Conservation (phyloP, 2,888 invertebrate species). For the Rhingia rostrata region DNA sequence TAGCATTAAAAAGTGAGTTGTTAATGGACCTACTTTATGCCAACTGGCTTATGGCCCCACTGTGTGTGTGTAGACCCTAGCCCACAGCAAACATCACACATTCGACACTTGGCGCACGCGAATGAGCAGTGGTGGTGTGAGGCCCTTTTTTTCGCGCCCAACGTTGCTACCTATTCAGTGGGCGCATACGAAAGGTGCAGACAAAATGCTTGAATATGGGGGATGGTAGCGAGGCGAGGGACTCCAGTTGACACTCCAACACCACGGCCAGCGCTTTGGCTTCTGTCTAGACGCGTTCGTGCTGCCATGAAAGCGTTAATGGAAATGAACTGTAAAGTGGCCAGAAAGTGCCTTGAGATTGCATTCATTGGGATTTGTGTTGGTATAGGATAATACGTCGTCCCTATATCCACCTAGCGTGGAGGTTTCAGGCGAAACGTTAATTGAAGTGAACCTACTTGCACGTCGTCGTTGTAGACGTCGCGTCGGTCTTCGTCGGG, state of each 20-base stretch:
- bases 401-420: background rate
- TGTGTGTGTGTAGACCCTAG: background rate
- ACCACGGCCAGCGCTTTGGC: conserved; percentile 37
- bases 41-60: conserved; percentile 42
- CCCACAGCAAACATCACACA: conserved; percentile 60
- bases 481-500: conserved; percentile 14
- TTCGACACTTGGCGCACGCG: conserved; percentile 51
- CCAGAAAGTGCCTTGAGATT: conserved; percentile 65
- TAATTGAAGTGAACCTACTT: conserved; percentile 73
- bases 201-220: background rate
- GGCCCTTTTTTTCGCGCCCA: conserved; percentile 34
- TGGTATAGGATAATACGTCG: conserved; percentile 51
- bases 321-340: conserved; percentile 75
- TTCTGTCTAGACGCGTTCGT: conserved; percentile 74
- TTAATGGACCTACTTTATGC: conserved; percentile 71
- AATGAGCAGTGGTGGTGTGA: conserved; percentile 1
- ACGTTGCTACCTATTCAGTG: background rate
- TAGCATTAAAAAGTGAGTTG: conserved; percentile 72
- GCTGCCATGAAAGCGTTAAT: conserved; percentile 73
- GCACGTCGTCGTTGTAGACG: conserved; percentile 32
- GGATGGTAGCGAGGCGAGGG: background rate
- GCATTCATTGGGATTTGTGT: conserved; percentile 6
- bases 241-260: background rate
- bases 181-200: background rate
- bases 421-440: conserved; percentile 64